Percentiles rank a stretch among this genome's conserved stretches.
Conservation (phyloP, 2,888 invertebrate species). For the Drosophila birchii region DNA sequence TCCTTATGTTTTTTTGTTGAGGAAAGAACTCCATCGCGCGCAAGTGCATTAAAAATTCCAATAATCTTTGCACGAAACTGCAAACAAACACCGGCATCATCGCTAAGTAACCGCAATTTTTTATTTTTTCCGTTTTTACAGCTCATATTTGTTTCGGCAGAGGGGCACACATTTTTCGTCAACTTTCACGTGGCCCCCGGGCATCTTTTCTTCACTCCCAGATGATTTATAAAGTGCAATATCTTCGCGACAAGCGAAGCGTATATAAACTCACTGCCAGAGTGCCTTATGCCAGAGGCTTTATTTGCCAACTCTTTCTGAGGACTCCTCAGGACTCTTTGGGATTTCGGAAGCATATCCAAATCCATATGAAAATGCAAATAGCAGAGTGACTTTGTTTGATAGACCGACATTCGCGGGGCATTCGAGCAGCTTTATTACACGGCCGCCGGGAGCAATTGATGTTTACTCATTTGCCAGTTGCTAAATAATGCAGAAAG, state of each 20-base stretch:
- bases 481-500: conserved; percentile 55
- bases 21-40: not conserved
- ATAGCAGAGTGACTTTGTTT: conserved; percentile 49
- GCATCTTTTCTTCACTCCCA: conserved; percentile 34
- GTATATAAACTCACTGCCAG: conserved; percentile 52
- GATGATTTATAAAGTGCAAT: conserved; percentile 76
- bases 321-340: not conserved
- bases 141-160: conserved; percentile 38
- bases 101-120: conserved; percentile 25
- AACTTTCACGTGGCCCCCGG: conserved; percentile 31
- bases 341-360: conserved; percentile 25
- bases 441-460: conserved; percentile 13
- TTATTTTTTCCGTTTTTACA: not conserved
- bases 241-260: conserved; percentile 58
- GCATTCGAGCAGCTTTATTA: conserved; percentile 53
- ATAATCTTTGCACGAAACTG: conserved; percentile 28
- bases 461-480: conserved; percentile 49
- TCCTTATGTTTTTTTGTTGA: not conserved
- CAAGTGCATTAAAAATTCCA: conserved; percentile 19
- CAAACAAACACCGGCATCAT: conserved; percentile 19
- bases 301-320: conserved; percentile 32
- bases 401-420: conserved; percentile 59
- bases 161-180: conserved; percentile 46
- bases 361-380: conserved; percentile 48
- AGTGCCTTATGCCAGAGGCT: conserved; percentile 36